Evolutionary conservation across 2,888 invertebrate species (phyloP).

Genomic region (Bellardia pandia): DNA sequence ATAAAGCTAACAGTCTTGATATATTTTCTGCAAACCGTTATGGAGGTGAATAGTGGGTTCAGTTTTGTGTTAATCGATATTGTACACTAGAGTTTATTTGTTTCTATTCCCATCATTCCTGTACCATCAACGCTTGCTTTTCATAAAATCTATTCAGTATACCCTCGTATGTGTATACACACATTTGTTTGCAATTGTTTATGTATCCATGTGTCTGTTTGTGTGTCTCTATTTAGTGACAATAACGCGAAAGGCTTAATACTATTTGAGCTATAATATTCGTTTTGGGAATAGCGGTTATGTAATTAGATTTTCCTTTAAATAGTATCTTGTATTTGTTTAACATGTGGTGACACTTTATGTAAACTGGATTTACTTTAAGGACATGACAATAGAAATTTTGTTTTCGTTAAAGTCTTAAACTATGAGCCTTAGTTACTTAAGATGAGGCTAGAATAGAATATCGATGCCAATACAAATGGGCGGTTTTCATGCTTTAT

Average conservation of each 20-base stretch:
- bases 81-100: too few relatives aligned
- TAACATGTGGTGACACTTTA: conserved; percentile 18
- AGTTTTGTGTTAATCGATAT: too few relatives aligned
- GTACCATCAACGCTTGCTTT: too few relatives aligned
- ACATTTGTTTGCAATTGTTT: neutral
- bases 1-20: too few relatives aligned
- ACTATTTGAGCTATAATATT: conserved; percentile 40
- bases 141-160: too few relatives aligned
- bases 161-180: too few relatives aligned
- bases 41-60: too few relatives aligned
- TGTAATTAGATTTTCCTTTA: conserved; percentile 38
- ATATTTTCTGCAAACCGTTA: too few relatives aligned
- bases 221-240: conserved; percentile 31
- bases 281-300: conserved; percentile 45
- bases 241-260: conserved; percentile 57
- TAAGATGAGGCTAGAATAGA: neutral
- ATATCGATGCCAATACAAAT: too few relatives aligned
- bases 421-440: neutral
- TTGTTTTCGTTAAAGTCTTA: neutral
- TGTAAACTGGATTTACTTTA: neutral
- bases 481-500: too few relatives aligned
- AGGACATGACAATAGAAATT: neutral
- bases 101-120: too few relatives aligned
- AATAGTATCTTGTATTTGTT: conserved; percentile 28
- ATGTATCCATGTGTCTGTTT: neutral